Conservation (phyloP, 2,113 vertebrate genomes). For the Laterallus jamaicensis region DNA sequence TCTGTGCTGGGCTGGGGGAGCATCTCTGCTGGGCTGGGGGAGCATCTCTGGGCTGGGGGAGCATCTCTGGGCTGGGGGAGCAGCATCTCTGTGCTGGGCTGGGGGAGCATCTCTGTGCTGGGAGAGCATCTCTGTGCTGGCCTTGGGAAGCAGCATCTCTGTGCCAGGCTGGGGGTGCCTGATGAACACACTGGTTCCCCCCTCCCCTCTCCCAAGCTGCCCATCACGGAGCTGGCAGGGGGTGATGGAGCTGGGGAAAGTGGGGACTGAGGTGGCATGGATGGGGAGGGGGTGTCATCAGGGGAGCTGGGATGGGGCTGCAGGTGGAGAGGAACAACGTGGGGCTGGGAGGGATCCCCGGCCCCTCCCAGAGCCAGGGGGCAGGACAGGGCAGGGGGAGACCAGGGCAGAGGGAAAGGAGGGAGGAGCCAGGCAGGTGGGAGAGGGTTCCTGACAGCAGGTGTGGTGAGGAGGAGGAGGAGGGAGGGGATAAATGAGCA, state of each 20-base stretch:
- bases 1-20: too few species aligned
- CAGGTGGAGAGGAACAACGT: fast-evolving
- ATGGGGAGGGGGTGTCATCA: too few species aligned
- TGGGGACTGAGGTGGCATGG: not conserved
- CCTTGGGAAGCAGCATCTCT: too few species aligned
- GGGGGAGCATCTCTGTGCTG: too few species aligned
- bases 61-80: too few species aligned
- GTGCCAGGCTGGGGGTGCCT: not conserved
- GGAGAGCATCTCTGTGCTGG: too few species aligned
- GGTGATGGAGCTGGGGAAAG: not conserved
- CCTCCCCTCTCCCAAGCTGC: too few species aligned
- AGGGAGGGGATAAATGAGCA: not conserved
- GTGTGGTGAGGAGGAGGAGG: not conserved
- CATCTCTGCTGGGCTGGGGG: too few species aligned
- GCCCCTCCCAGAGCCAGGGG: fast-evolving
- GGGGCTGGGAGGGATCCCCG: fast-evolving
- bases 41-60: too few species aligned
- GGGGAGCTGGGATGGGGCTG: not conserved
- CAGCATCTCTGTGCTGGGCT: too few species aligned
- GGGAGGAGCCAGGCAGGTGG: not conserved
- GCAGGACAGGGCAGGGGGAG: not conserved
- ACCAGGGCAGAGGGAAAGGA: not conserved
- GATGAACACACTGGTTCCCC: not conserved
- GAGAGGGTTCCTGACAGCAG: fast-evolving
- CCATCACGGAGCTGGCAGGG: fast-evolving